A percentile compares a stretch with the other conserved stretches of the same genome.
These are phyloP conservation scores for Sminthopsis crassicaudata DNA, from an alignment of 2,113 vertebrate species.

Conservation along the genomic window DNA sequence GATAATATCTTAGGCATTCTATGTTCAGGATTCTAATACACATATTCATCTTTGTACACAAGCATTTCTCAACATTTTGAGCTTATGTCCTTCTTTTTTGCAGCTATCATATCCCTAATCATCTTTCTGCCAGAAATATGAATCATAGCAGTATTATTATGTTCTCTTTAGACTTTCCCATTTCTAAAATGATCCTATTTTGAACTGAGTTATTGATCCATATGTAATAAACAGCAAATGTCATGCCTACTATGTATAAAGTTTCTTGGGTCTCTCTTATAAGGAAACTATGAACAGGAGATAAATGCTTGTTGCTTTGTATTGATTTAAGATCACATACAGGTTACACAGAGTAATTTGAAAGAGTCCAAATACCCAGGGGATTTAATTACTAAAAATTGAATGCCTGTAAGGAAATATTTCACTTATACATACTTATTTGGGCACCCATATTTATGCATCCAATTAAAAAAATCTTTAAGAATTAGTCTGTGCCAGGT, in stretches of 20 bases:
- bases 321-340: conserved; percentile 9
- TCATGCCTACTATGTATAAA: conserved; percentile 14
- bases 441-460: background rate
- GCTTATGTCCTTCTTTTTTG: background rate
- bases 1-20: background rate
- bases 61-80: background rate
- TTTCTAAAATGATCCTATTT: conserved; percentile 21
- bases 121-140: background rate
- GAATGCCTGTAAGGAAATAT: background rate
- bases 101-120: background rate
- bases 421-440: background rate
- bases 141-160: background rate
- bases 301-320: background rate
- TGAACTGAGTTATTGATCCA: background rate
- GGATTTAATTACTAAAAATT: background rate
- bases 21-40: background rate
- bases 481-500: background rate
- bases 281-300: background rate
- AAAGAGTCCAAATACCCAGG: background rate
- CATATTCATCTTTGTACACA: background rate
- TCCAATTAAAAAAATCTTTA: background rate
- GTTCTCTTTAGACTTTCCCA: background rate
- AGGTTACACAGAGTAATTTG: background rate
- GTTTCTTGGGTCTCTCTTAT: background rate
- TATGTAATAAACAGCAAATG: conserved; percentile 19